Evolutionary conservation across 2,888 invertebrate genomes (phyloP).

Genomic region (Cremastinae sp.): DNA sequence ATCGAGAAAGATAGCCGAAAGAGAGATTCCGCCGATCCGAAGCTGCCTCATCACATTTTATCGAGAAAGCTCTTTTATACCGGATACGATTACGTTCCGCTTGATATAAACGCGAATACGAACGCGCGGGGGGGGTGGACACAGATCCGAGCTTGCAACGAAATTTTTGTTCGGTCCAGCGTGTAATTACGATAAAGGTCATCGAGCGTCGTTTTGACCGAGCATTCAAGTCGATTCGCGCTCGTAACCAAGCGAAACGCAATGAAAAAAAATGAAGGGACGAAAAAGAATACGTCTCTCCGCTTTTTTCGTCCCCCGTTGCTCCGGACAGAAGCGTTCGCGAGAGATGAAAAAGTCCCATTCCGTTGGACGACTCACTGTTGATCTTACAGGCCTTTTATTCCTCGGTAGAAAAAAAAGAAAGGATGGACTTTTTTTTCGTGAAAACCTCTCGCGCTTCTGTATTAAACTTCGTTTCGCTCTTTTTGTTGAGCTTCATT

Average conservation of each 20-base stretch:
- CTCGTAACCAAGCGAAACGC: conserved; percentile 8
- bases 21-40: conserved; percentile 8
- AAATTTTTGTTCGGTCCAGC: conserved; percentile 45
- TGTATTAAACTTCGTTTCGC: no score
- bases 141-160: conserved; percentile 6
- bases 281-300: not conserved
- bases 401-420: no score
- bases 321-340: not conserved
- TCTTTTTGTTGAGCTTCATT: no score
- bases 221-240: conserved; percentile 9
- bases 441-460: no score
- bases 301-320: not conserved
- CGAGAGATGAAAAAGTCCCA: no score
- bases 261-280: conserved; percentile 4
- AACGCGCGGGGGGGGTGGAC: no score
- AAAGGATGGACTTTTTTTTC: no score
- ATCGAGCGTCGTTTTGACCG: conserved; percentile 32
- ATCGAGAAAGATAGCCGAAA: no score
- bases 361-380: no score
- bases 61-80: conserved; percentile 55
- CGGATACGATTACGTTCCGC: conserved; percentile 67
- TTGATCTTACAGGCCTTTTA: no score
- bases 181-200: conserved; percentile 59
- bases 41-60: conserved; percentile 57
- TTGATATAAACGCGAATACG: conserved; percentile 2